Percentiles rank a stretch among this genome's conserved stretches.
Conservation (phyloP, 2,888 invertebrate species). For the Aphodius granarius region DNA sequence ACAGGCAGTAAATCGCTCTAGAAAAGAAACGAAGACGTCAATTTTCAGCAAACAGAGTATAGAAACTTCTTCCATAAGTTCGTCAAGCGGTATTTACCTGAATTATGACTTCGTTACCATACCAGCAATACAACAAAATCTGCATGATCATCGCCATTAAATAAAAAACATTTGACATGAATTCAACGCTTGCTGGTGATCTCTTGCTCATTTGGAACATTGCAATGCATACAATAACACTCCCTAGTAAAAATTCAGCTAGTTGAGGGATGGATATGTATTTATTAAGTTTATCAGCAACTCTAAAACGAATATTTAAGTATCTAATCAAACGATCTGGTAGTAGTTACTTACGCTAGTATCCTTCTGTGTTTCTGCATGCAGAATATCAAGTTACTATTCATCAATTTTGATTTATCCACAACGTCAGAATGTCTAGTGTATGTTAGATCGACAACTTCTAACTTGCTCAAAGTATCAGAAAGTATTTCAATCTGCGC, state of each 20-base stretch:
- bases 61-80: no score
- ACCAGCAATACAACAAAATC: slow-evolving; percentile 60
- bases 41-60: slow-evolving; percentile 11
- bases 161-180: slow-evolving; percentile 56
- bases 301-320: slow-evolving; percentile 34
- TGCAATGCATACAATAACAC: slow-evolving; percentile 49
- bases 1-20: slow-evolving; percentile 54
- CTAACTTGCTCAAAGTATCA: slow-evolving; percentile 44
- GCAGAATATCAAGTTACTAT: slow-evolving; percentile 29
- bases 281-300: slow-evolving; percentile 43
- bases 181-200: slow-evolving; percentile 2
- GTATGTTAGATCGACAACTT: neutral
- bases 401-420: slow-evolving; percentile 31
- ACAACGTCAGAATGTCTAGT: neutral
- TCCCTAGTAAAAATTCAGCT: slow-evolving; percentile 45
- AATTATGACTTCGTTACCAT: slow-evolving; percentile 59
- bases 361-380: slow-evolving; percentile 33
- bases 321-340: neutral
- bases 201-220: slow-evolving; percentile 48
- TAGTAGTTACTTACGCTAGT: slow-evolving; percentile 27
- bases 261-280: slow-evolving; percentile 43
- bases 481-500: slow-evolving; percentile 55
- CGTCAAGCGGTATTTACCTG: no score
- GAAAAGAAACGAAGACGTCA: no score
- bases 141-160: slow-evolving; percentile 57